A percentile compares a stretch with the other conserved stretches of the same genome.
Conservation (phyloP, 2,797 vertebrate species). For the Columba guinea region DNA sequence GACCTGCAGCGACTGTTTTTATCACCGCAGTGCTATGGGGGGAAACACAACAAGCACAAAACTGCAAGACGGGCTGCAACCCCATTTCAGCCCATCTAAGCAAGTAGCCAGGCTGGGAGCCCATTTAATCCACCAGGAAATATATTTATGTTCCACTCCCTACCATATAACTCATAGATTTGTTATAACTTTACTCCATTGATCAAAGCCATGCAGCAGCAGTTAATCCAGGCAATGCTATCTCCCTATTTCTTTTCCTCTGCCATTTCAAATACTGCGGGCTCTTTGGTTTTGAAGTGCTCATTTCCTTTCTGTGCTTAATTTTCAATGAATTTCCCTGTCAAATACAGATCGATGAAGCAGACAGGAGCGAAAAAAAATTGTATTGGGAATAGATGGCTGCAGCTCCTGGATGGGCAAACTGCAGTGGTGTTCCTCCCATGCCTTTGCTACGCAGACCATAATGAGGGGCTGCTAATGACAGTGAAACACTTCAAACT, state of each 20-base stretch:
- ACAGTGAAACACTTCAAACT: not conserved
- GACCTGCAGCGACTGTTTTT: slow-evolving; percentile 78
- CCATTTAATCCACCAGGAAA: not conserved
- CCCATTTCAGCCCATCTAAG: not conserved
- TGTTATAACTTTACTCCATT: not conserved
- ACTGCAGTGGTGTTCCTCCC: not conserved
- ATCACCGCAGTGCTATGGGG: slow-evolving; percentile 70
- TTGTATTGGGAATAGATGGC: not conserved
- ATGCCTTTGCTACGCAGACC: not conserved
- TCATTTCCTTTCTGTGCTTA: not conserved
- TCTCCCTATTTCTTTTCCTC: slow-evolving; percentile 13
- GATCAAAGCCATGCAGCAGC: not conserved
- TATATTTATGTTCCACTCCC: not conserved
- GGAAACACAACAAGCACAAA: not conserved
- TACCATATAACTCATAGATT: not conserved
- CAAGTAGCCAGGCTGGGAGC: not conserved
- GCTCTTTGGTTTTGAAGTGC: not conserved
- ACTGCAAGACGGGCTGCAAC: not conserved
- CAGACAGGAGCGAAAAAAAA: slow-evolving; percentile 3
- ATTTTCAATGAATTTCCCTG: slow-evolving; percentile 39
- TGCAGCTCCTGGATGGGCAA: not conserved
- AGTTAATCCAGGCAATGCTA: not conserved
- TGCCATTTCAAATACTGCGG: not conserved
- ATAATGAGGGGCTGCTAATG: not conserved
- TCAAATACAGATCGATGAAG: slow-evolving; percentile 5